These are phyloP conservation scores for Oscheius sp. DNA, from an alignment of 2,888 invertebrate species.

Conservation along the genomic window DNA sequence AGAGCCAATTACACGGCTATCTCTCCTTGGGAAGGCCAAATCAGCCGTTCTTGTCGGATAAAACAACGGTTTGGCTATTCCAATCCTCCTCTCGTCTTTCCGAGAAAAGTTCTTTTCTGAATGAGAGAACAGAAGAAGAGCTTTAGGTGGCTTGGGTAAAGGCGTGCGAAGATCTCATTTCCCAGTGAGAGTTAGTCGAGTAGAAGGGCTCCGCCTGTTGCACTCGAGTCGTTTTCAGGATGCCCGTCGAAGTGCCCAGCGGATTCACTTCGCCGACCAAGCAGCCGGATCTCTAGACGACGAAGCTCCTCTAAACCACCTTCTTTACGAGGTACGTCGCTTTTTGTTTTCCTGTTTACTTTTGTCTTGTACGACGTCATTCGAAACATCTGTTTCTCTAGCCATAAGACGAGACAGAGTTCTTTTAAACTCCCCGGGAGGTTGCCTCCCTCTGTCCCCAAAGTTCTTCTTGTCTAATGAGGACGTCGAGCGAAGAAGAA, in stretches of 20 bases:
- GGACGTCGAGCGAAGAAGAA: neutral
- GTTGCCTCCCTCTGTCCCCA: neutral
- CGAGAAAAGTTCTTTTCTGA: neutral
- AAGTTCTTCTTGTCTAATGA: neutral
- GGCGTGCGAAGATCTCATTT: constrained; percentile 22
- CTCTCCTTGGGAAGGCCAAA: neutral
- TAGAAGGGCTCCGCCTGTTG: neutral
- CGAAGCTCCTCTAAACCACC: constrained; percentile 11
- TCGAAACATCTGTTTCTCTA: constrained; percentile 22
- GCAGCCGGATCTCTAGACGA: constrained; percentile 1
- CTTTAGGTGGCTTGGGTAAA: neutral
- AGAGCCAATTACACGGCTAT: neutral
- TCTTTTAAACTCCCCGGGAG: neutral
- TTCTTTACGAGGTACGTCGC: constrained; percentile 7
- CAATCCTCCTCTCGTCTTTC: neutral
- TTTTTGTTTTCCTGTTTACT: neutral
- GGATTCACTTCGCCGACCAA: neutral
- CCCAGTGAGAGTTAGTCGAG: constrained; percentile 9
- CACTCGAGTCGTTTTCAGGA: neutral
- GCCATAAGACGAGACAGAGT: neutral
- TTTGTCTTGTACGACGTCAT: neutral
- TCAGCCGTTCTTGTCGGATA: neutral
- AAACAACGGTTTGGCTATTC: too few relatives aligned
- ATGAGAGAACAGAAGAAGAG: too few relatives aligned
- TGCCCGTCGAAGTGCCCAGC: neutral